Percentiles rank a stretch among this genome's conserved stretches.
Conservation (phyloP, 2,888 invertebrate species). For the Hydriomena furcata region DNA sequence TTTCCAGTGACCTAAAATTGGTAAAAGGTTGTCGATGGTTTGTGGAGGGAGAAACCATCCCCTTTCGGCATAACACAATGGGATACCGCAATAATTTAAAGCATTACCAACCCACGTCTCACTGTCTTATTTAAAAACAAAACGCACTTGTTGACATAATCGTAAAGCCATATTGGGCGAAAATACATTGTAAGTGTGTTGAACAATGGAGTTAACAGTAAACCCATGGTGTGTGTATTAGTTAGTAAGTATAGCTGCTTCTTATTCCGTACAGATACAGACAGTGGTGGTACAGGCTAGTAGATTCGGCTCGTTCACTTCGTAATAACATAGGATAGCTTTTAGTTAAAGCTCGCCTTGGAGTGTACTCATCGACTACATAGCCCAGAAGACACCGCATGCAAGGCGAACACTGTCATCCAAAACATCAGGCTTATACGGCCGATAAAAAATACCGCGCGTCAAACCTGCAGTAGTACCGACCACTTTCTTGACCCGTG, state of each 20-base stretch:
- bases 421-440: too few relatives aligned
- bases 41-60: too few relatives aligned
- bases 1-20: too few relatives aligned
- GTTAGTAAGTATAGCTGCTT: constrained; percentile 57
- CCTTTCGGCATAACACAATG: too few relatives aligned
- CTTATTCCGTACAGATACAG: constrained; percentile 80
- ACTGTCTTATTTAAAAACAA: constrained; percentile 74
- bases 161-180: constrained; percentile 76
- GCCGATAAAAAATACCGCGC: too few relatives aligned
- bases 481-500: too few relatives aligned
- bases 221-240: constrained; percentile 27
- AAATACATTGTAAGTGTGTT: constrained; percentile 78
- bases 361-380: too few relatives aligned
- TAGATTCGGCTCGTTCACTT: neutral
- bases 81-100: constrained; percentile 3
- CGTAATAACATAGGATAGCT: neutral
- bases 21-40: too few relatives aligned
- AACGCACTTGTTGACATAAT: constrained; percentile 79
- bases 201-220: constrained; percentile 81
- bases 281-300: constrained; percentile 53
- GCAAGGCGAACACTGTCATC: too few relatives aligned
- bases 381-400: too few relatives aligned
- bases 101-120: constrained; percentile 47
- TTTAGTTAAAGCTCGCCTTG: neutral
- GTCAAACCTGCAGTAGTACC: too few relatives aligned